These are phyloP conservation scores for Sylvicapra grimmia DNA, from an alignment of 2,113 vertebrate species.

Conservation along the genomic window DNA sequence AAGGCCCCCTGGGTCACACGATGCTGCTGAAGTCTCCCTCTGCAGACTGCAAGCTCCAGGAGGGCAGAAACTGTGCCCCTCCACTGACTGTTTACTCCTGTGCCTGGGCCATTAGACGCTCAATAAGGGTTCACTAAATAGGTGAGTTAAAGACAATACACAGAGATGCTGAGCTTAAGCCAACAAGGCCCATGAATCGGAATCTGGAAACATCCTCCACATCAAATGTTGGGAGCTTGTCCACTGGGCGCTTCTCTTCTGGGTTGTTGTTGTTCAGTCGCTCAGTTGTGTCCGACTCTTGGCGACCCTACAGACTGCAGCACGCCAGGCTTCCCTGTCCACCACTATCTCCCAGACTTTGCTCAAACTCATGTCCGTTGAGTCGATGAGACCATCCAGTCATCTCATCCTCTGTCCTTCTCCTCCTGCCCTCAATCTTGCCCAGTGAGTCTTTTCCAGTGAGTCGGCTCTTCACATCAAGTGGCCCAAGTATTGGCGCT, in stretches of 20 bases:
- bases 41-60: fast-evolving
- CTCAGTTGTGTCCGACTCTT: not conserved
- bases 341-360: not conserved
- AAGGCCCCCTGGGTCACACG: not conserved
- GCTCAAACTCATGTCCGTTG: not conserved
- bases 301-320: not conserved
- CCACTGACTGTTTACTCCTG: fast-evolving
- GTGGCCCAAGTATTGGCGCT: not conserved
- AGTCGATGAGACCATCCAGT: not conserved
- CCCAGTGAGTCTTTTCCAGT: not conserved
- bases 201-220: fast-evolving
- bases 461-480: not conserved
- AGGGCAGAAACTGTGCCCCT: fast-evolving
- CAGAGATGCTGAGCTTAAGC: not conserved
- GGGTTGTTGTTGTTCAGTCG: not conserved
- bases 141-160: not conserved
- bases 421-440: not conserved
- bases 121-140: not conserved
- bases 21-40: not conserved
- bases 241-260: not conserved
- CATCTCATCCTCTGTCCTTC: not conserved
- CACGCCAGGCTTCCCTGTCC: not conserved
- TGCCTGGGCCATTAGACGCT: not conserved
- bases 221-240: fast-evolving
- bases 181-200: too few species aligned